Evolutionary conservation across 2,113 vertebrate genomes (phyloP).

Genomic region (Ptyas mucosa): DNA sequence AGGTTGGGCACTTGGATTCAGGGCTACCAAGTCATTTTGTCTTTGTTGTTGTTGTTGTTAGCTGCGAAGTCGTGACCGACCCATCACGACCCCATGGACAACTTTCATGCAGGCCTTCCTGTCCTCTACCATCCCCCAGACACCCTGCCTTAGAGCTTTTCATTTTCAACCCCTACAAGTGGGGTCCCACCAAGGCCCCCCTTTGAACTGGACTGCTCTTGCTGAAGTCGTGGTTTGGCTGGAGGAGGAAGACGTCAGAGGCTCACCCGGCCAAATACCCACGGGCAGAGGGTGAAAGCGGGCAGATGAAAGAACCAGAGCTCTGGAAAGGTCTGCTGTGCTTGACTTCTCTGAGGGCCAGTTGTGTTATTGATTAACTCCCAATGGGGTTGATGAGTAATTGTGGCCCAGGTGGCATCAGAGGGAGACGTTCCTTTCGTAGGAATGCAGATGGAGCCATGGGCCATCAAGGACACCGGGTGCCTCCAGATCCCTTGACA

Average conservation of each 20-base stretch:
- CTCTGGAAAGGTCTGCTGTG: background rate
- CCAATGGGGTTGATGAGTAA: slow-evolving; percentile 39
- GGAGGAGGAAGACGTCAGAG: background rate
- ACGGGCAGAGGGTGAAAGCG: background rate
- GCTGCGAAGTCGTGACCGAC: too few species aligned
- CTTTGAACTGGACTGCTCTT: background rate
- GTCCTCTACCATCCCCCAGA: too few species aligned
- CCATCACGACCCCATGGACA: too few species aligned
- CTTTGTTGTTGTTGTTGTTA: too few species aligned
- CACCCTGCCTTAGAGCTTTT: background rate
- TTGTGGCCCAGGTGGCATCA: slow-evolving; percentile 4
- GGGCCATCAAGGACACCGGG: slow-evolving; percentile 7
- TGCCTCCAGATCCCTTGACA: slow-evolving; percentile 22
- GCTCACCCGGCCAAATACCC: background rate
- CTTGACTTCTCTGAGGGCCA: slow-evolving; percentile 28
- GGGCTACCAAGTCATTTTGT: background rate
- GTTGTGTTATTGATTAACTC: slow-evolving; percentile 35
- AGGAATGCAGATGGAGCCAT: background rate
- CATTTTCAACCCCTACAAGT: background rate
- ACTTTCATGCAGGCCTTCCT: too few species aligned
- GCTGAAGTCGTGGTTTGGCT: background rate
- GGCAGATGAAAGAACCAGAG: background rate
- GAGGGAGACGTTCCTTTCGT: slow-evolving; percentile 9
- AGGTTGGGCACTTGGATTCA: too few species aligned
- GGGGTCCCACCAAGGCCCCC: background rate